Percentiles rank a stretch among this genome's conserved stretches.
Conservation (phyloP, 2,113 vertebrate genomes). For the Asarcornis scutulata region DNA sequence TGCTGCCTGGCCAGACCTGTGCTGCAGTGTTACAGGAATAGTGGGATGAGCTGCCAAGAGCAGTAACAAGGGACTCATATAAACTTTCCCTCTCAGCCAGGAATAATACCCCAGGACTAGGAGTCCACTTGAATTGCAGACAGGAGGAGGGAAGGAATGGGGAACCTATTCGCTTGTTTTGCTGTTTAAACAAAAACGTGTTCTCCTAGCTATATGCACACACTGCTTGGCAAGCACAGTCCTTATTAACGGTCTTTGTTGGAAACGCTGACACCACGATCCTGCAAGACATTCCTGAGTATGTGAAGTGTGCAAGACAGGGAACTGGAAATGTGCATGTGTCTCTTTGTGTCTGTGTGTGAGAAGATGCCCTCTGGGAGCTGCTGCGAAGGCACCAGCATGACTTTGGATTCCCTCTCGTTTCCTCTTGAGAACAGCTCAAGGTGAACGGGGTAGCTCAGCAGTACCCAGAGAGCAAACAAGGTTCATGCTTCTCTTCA, state of each 20-base stretch:
- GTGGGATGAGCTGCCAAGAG: conserved; percentile 59
- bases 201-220: background rate
- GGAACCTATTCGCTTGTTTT: conserved; percentile 20
- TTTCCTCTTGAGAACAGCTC: background rate
- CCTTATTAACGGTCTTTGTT: background rate
- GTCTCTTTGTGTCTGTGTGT: background rate
- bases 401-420: background rate
- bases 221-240: background rate
- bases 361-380: background rate
- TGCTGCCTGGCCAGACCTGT: conserved; percentile 29
- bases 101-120: conserved; percentile 48
- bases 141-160: conserved; percentile 30
- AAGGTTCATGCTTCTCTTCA: background rate
- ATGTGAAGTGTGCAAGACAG: background rate
- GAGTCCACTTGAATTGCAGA: conserved; percentile 32
- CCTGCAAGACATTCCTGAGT: conserved; percentile 18
- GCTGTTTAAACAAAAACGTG: conserved; percentile 25
- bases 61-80: conserved; percentile 38
- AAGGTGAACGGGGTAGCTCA: background rate
- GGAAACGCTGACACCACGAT: background rate
- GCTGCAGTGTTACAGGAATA: conserved; percentile 43
- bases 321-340: background rate
- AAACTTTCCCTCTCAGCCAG: conserved; percentile 47
- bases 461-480: background rate
- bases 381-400: background rate